Base-by-base conservation (phyloP, 2,113 vertebrate species). In the Emydura subglobosa region DNA sequence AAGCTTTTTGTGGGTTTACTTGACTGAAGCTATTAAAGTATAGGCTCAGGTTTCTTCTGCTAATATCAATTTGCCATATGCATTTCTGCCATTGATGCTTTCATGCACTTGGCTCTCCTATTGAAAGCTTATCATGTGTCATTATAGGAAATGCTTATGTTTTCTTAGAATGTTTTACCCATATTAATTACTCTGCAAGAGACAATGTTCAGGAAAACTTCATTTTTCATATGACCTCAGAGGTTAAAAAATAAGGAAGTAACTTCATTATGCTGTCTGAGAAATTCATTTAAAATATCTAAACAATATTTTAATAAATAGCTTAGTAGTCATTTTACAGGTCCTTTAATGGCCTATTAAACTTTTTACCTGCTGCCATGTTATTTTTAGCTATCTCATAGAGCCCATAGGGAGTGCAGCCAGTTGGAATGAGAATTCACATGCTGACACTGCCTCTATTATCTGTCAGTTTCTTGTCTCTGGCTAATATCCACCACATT, bases 21-120 rank as follows among this genome's bases (percentile, higher is more conserved):
- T 78, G 12, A 4, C 76, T 88, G 1, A 19, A 5, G 2, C n/a
- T 84, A 16, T 13, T 72, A 39, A 57, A 6, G 3, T 83, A 78
- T 6, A 39, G 21, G 42, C 25, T 78, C 47, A 51, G 8, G 25
- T 0, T 6, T 68, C 82, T 92, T 86, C 17, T 61, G 54, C 82
- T 84, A 85, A 49, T 22, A 47, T 25, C 49, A 44, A 25, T 85
- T 90, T 0, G 5, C 22, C 6, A 0, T 76, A 21, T 79, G 83
- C 87, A 1, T 78, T 44, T 89, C 21, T 95, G 57, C 22, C 12
- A 11, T 19, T 68, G 16, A 86, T 42, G 5, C 9, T 1, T 27
- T 25, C 7, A 0, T 51, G 50, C 7, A 76, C 39, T 29, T 25
- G 57, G 72, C 0, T 0, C n/a, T 59, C 16, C 51, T 59, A n/a